Conservation (phyloP, 2,113 vertebrate genomes). For the Hipposideros armiger region DNA sequence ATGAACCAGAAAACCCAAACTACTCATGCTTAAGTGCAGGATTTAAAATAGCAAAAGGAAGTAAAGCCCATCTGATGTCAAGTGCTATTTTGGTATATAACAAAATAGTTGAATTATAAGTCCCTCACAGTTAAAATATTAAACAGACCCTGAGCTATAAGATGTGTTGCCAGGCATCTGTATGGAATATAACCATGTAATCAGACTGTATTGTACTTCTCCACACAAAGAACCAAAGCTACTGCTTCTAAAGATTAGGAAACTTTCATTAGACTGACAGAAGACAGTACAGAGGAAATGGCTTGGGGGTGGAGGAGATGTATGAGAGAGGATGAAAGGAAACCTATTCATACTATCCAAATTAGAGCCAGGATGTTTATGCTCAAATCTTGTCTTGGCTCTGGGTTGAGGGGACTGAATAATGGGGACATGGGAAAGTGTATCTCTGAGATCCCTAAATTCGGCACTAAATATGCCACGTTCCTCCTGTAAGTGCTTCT, state of each 20-base stretch:
- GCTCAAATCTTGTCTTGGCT: conserved; percentile 80
- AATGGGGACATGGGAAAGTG: conserved; percentile 75
- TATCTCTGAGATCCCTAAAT: conserved; percentile 71
- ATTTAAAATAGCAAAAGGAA: conserved; percentile 75
- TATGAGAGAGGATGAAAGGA: conserved; percentile 76
- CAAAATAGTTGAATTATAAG: conserved; percentile 72
- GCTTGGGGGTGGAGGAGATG: conserved; percentile 70
- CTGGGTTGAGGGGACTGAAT: conserved; percentile 66
- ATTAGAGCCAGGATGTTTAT: conserved; percentile 84
- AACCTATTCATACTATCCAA: conserved; percentile 74
- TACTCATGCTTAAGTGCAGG: conserved; percentile 60
- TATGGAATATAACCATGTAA: conserved; percentile 66
- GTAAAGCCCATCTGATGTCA: conserved; percentile 65
- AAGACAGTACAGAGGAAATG: conserved; percentile 81
- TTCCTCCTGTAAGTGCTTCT: conserved; percentile 54
- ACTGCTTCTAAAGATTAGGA: conserved; percentile 71
- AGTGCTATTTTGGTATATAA: conserved; percentile 71
- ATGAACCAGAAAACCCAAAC: conserved; percentile 65
- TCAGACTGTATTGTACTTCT: conserved; percentile 34
- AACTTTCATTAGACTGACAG: conserved; percentile 73
- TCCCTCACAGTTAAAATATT: conserved; percentile 63
- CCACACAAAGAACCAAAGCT: conserved; percentile 66
- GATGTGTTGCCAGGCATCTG: conserved; percentile 73
- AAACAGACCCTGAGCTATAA: conserved; percentile 68
- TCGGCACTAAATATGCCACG: conserved; percentile 54